phyloP scores from a whole-genome alignment of 2,113 vertebrate genomes.

The Delphinus delphis region DNA sequence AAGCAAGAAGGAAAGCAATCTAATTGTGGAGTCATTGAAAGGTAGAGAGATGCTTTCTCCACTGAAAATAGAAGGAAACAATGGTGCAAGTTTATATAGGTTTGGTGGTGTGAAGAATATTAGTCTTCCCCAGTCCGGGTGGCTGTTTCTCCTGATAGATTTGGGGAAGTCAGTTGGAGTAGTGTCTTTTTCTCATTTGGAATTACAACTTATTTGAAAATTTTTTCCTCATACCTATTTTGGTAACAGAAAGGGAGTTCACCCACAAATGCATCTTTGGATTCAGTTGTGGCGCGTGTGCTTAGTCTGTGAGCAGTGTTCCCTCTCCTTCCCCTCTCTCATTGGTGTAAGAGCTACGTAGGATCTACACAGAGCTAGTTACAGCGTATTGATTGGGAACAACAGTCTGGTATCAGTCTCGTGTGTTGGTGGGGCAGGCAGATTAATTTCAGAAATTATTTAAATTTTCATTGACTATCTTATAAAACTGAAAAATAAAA shows the following conservation, averaged over 20 bases:
- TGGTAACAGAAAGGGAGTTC: not conserved
- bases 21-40: not conserved
- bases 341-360: not conserved
- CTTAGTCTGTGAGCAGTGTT: fast-evolving
- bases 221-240: not conserved
- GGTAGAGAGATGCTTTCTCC: not conserved
- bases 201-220: not conserved
- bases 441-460: not conserved
- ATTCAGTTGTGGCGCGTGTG: not conserved
- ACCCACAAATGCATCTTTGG: not conserved
- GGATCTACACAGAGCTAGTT: not conserved
- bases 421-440: not conserved
- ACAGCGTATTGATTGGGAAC: not conserved
- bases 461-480: not conserved
- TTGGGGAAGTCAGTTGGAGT: not conserved
- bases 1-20: not conserved
- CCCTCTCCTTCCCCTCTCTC: not conserved
- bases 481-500: constrained; percentile 30
- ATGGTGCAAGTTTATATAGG: fast-evolving
- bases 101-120: not conserved
- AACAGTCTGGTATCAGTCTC: too few relatives aligned
- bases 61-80: not conserved
- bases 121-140: not conserved
- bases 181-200: not conserved
- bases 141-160: not conserved